Conservation (phyloP, 2,888 invertebrate species). For the Merodon equestris region DNA sequence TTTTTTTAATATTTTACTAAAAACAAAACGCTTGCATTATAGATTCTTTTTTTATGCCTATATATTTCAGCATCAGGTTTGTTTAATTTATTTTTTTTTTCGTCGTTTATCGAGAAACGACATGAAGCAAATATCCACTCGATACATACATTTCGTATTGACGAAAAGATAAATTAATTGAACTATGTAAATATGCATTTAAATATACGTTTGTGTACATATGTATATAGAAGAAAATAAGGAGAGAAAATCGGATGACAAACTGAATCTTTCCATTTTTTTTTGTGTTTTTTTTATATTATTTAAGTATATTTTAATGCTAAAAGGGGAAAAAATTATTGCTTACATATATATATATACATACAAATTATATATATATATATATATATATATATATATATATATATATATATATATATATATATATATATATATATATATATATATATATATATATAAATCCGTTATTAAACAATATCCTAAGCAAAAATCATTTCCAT, state of each 20-base stretch:
- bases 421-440: constrained; percentile 34
- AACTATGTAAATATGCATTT: constrained; percentile 24
- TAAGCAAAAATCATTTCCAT: constrained; percentile 68
- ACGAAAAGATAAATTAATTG: constrained; percentile 50
- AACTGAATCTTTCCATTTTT: too few species aligned
- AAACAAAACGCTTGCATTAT: constrained; percentile 13
- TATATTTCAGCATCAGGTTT: constrained; percentile 41
- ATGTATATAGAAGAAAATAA: constrained; percentile 45
- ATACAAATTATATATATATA: constrained; percentile 38
- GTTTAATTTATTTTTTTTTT: constrained; percentile 25
- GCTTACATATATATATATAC: constrained; percentile 16
- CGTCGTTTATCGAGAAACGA: not conserved
- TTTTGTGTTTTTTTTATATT: constrained; percentile 33
- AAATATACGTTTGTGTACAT: constrained; percentile 4
- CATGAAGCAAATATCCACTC: not conserved
- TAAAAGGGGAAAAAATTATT: too few species aligned
- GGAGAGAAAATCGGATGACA: constrained; percentile 50
- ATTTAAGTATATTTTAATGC: constrained; percentile 30
- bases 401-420: constrained; percentile 21
- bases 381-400: constrained; percentile 37
- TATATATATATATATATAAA: constrained; percentile 35
- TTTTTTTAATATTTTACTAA: constrained; percentile 21
- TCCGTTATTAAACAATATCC: constrained; percentile 64
- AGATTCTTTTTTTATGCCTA: constrained; percentile 45
- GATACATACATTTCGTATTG: constrained; percentile 23